Conservation (phyloP, 2,797 vertebrate genomes). For the Catostomus latipinnis region DNA sequence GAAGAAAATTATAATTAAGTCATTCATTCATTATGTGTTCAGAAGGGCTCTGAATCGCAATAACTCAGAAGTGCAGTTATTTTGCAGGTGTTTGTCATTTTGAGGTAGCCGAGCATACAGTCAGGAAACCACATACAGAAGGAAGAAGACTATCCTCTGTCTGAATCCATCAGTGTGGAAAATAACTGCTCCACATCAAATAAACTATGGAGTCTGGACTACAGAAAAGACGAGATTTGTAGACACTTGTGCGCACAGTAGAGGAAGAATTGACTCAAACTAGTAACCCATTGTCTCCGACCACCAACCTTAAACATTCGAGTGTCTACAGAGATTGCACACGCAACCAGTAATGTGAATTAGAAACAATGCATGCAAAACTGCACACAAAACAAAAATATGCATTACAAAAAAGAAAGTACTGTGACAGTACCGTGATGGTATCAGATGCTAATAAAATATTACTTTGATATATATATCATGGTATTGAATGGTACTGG, state of each 20-base stretch:
- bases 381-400: not conserved
- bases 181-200: conserved; percentile 3
- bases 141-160: not conserved
- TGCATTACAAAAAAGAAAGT: not conserved
- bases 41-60: not conserved
- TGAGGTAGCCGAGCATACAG: not conserved
- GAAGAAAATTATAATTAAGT: too few species aligned
- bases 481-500: too few species aligned
- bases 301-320: not conserved
- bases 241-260: not conserved
- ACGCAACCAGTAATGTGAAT: not conserved
- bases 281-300: not conserved
- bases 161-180: conserved; percentile 14
- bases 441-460: too few species aligned
- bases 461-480: too few species aligned
- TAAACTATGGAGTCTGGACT: not conserved
- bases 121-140: conserved; percentile 3
- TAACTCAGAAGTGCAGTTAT: not conserved
- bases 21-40: not conserved
- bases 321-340: not conserved
- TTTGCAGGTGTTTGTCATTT: conserved; percentile 20
- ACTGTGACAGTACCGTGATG: not conserved
- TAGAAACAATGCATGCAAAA: not conserved
- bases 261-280: not conserved
- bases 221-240: not conserved